phyloP scores from a whole-genome alignment of 2,888 invertebrate species.

The Actias luna region DNA sequence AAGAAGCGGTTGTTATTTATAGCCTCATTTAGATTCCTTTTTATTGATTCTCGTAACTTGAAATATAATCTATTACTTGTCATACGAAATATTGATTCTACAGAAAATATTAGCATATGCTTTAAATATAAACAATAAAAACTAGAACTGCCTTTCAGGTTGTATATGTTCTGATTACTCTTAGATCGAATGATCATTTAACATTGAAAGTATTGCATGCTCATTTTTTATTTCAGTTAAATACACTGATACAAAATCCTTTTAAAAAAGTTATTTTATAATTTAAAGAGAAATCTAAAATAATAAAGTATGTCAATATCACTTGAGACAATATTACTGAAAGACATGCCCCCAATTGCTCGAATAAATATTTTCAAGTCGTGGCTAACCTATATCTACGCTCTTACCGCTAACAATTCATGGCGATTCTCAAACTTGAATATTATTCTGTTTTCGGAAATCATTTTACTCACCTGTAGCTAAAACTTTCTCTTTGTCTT shows the following conservation, averaged over 20 bases:
- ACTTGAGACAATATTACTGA: slow-evolving; percentile 33
- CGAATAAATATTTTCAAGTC: slow-evolving; percentile 30
- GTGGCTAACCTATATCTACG: slow-evolving; percentile 31
- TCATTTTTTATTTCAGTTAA: background rate
- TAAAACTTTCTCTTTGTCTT: slow-evolving; percentile 75
- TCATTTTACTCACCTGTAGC: slow-evolving; percentile 52
- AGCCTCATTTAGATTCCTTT: background rate
- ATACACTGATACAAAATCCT: background rate
- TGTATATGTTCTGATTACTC: background rate
- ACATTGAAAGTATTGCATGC: background rate
- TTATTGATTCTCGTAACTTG: background rate
- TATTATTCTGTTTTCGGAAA: background rate
- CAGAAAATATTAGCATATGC: no score
- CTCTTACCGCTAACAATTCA: background rate
- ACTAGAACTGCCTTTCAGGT: background rate
- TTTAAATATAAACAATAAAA: no score
- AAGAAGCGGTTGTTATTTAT: slow-evolving; percentile 2
- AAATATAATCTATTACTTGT: background rate
- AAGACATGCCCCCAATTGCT: slow-evolving; percentile 30
- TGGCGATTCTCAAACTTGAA: background rate
- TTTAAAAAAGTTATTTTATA: background rate
- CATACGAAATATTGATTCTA: background rate
- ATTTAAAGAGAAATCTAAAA: slow-evolving; percentile 10
- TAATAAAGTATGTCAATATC: slow-evolving; percentile 42
- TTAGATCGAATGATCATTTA: background rate